Percentiles rank a stretch among this genome's conserved stretches.
Evolutionary conservation across 2,113 vertebrate genomes (phyloP).

Genomic region (Bos javanicus): DNA sequence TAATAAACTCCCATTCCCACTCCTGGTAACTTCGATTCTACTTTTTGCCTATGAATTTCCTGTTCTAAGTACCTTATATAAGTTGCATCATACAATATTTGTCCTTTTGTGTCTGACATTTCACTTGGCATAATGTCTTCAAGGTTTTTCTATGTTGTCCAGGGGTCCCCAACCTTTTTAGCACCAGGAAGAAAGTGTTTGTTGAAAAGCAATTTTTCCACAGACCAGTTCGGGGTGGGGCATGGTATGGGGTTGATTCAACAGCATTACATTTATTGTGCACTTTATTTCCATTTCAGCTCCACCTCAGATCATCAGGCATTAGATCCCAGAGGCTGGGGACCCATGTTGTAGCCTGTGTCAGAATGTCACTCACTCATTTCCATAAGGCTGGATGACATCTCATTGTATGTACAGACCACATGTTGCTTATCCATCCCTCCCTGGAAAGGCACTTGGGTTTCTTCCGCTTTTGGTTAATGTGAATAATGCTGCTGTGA

Average conservation of each 20-base stretch:
- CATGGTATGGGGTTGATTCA: not conserved
- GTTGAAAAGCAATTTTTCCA: not conserved
- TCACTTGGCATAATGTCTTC: not conserved
- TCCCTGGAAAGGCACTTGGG: too few species aligned
- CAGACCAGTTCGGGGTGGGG: rapidly evolving
- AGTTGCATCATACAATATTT: not conserved
- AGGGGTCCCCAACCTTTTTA: not conserved
- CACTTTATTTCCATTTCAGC: not conserved
- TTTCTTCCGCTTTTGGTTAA: not conserved
- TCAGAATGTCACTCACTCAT: not conserved
- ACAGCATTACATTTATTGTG: not conserved
- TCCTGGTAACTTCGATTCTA: not conserved
- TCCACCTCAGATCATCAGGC: not conserved
- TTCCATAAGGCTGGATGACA: not conserved
- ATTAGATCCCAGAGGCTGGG: not conserved
- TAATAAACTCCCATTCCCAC: not conserved
- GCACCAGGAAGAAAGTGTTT: not conserved
- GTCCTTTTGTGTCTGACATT: not conserved
- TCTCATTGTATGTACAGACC: not conserved
- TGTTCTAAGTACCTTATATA: too few species aligned
- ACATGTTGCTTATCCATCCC: not conserved
- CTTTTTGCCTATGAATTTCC: not conserved
- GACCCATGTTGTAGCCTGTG: not conserved
- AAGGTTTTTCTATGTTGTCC: not conserved
- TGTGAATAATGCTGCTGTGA: not conserved